Evolutionary conservation across 1,140 invertebrate species (phyloP).

Genomic region (Phymorhynchus buccinoides): DNA sequence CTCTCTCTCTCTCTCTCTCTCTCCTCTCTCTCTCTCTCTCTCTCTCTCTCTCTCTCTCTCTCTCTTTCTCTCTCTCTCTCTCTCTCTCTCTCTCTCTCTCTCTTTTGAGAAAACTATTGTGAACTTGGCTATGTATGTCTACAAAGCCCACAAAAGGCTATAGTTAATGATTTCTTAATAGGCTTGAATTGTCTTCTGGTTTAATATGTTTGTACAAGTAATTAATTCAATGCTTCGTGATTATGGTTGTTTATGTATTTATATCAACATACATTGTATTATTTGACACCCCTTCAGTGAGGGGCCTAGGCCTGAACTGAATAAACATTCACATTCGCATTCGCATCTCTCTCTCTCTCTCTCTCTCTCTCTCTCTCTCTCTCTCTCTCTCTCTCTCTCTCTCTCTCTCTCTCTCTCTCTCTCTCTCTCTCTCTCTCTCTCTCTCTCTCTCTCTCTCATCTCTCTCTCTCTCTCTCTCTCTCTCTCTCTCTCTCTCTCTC

Average conservation of each 20-base stretch:
- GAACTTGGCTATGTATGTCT: no score
- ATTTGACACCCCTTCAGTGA: no score
- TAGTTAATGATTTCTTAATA: no score
- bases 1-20: conserved; percentile 8
- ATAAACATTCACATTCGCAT: no score
- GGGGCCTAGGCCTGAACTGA: no score
- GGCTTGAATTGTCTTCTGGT: no score
- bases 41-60: conserved; percentile 25
- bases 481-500: background rate
- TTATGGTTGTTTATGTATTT: no score
- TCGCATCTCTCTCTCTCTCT: background rate
- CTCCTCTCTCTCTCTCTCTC: conserved; percentile 8
- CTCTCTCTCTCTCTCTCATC: background rate
- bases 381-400: conserved; percentile 20
- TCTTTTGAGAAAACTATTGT: no score
- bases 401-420: background rate
- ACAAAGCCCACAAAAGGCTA: no score
- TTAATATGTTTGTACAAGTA: no score
- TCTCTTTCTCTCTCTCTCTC: background rate
- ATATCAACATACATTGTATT: no score
- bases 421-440: background rate
- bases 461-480: background rate
- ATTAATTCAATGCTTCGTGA: no score
- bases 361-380: conserved; percentile 1
- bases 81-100: background rate